phyloP scores from a whole-genome alignment of 2,888 invertebrate species.

The Salticus scenicus region DNA sequence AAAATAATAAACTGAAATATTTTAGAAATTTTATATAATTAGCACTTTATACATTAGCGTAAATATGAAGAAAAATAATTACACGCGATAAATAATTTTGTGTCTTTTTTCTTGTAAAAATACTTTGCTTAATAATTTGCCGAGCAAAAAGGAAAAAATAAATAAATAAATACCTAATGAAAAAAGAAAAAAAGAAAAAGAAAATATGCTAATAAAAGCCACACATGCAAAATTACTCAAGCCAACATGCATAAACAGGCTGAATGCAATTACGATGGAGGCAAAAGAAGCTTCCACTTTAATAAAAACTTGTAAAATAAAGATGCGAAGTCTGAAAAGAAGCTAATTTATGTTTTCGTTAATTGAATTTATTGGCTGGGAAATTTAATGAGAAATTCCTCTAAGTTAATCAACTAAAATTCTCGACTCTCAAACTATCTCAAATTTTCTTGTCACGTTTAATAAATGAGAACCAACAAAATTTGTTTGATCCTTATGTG shows the following conservation, averaged over 20 bases:
- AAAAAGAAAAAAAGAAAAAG: too few species aligned
- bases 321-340: neutral
- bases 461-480: conserved; percentile 8
- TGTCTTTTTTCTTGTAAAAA: too few species aligned
- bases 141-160: too few species aligned
- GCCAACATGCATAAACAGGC: neutral
- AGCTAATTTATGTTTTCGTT: conserved; percentile 2
- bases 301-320: conserved; percentile 3
- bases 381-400: neutral
- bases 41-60: too few species aligned
- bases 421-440: neutral
- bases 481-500: neutral
- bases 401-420: conserved; percentile 10
- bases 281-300: neutral
- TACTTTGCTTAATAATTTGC: too few species aligned
- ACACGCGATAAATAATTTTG: too few species aligned
- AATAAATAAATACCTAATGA: too few species aligned
- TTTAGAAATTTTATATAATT: too few species aligned
- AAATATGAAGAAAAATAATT: too few species aligned
- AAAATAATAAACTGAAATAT: too few species aligned
- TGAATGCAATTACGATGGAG: neutral
- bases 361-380: conserved; percentile 7
- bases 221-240: too few species aligned
- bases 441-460: neutral
- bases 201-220: too few species aligned